Conservation (phyloP, 2,113 vertebrate species). For the Spea bombifrons region DNA sequence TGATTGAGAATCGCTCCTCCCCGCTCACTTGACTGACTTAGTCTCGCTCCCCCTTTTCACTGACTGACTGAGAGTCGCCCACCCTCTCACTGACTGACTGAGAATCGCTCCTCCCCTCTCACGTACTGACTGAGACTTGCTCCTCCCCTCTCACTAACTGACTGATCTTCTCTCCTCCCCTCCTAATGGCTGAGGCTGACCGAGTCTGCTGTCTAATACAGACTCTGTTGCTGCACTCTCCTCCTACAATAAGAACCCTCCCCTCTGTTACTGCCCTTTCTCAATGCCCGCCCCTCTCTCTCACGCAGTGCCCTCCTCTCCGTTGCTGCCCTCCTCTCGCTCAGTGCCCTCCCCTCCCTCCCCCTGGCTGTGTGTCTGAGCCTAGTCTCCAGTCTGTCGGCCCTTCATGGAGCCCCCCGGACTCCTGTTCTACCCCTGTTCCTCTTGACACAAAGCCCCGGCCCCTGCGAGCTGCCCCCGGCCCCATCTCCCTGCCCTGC, state of each 20-base stretch:
- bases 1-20: background rate
- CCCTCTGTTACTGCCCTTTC: background rate
- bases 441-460: conserved; percentile 26
- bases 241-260: background rate
- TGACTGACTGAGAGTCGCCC: background rate
- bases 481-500: background rate
- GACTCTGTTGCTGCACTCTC: background rate
- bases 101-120: background rate
- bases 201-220: too few species aligned
- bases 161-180: background rate
- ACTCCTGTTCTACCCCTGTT: conserved; percentile 2
- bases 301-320: background rate
- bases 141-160: background rate
- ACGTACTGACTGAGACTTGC: background rate
- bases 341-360: conserved; percentile 10
- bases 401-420: conserved; percentile 44
- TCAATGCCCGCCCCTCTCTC: background rate
- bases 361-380: conserved; percentile 31
- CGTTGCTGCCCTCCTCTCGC: conserved; percentile 6
- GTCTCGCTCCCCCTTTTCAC: background rate
- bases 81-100: background rate
- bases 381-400: conserved; percentile 25
- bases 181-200: too few species aligned
- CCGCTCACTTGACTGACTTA: background rate
- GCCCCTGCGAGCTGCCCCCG: background rate